phyloP scores from a whole-genome alignment of 2,113 vertebrate genomes.

The Hippocampus comes region DNA sequence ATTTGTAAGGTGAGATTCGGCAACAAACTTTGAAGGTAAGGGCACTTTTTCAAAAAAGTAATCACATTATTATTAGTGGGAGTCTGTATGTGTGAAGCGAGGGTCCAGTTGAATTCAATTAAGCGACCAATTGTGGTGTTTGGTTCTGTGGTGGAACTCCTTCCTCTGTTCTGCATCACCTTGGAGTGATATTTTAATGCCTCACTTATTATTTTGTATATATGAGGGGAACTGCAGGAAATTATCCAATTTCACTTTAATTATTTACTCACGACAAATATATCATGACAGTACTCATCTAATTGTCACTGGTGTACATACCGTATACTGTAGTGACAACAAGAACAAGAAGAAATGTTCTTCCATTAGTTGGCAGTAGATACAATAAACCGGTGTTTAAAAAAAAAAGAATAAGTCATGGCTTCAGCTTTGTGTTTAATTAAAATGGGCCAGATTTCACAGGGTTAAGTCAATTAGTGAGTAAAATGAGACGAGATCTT shows the following conservation, averaged over 20 bases:
- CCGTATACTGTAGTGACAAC: not conserved
- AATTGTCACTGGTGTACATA: no score
- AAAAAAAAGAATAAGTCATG: not conserved
- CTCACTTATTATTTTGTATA: not conserved
- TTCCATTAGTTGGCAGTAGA: no score
- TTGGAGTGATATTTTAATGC: not conserved
- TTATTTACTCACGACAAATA: not conserved
- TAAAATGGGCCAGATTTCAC: not conserved
- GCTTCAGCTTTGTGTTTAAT: no score
- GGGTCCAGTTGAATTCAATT: not conserved
- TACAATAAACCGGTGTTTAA: no score
- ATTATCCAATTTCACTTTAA: not conserved
- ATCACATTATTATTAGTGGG: not conserved
- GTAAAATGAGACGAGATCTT: not conserved
- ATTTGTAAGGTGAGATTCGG: constrained; percentile 35
- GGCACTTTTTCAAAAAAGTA: not conserved
- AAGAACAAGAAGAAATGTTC: not conserved
- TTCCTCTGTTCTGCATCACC: not conserved
- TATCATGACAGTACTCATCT: not conserved
- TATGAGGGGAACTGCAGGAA: not conserved
- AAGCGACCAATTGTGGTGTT: not conserved
- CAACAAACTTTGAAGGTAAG: constrained; percentile 36
- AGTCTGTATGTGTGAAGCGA: not conserved
- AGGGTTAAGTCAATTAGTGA: not conserved
- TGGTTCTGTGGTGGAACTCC: not conserved